Evolutionary conservation across 1,140 invertebrate genomes (phyloP), one percentile per base, ranked within the genome.

Genomic region (Drosophila pallidifrons): DNA sequence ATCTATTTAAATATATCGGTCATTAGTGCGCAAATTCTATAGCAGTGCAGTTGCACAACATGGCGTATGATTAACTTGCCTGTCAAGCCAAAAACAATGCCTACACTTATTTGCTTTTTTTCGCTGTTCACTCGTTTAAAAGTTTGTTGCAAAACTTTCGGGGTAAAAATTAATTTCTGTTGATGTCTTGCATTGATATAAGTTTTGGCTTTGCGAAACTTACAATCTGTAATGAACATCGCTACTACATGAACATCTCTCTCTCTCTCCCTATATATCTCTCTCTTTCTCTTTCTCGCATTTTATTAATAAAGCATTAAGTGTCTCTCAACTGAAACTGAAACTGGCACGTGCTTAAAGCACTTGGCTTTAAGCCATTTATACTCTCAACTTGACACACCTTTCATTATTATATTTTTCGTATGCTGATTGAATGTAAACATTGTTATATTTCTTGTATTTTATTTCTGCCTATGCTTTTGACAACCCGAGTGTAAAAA

Each of bases 51-150:
- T 35, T 41, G 55, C 15, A 1, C 30, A 41, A 51, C 55, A 41
- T 16, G 45, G 57, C 65, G 65, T 68, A 68, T 68, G 55, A 28
- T 47, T 30, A 49, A 30, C 28, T 32, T 13, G 51, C 28, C 51
- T 32, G 28, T 13, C 51, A 32, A 32, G 28, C 51, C 28, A 52
- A 32, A 25, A n/a, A 30, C n/a, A 30, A 52, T 32, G 28, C 28
- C 25, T 32, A 5, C 10, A 28, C 8, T 51, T 28, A 25, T 7
- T 10, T 10, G 25, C 25, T 13, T 32, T 32, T n/a, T 13, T 5
- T 30, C 7, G 4, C 13, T 30, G 1, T 63, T 16, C 15, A 2
- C 11, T 11, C 8, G 6, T 16, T 52, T 30, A 25, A n/a, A 52
- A 52, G 10, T 52, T 52, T 52, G 28, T 32, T 43, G 41, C 41